Evolutionary conservation across 2,888 invertebrate genomes (phyloP).

Genomic region (Megaustenia siamemsis): DNA sequence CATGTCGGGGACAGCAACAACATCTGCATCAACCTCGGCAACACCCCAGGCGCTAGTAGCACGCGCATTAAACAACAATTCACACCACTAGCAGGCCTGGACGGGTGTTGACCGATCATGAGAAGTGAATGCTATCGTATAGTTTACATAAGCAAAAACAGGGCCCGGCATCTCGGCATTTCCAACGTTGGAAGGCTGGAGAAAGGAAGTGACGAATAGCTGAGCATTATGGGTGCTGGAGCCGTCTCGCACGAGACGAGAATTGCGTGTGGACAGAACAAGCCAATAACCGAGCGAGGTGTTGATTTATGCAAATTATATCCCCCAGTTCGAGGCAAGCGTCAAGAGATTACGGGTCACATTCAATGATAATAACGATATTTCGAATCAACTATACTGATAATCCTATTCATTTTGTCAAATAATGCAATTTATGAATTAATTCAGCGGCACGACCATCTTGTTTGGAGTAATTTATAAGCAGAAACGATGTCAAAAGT

Average conservation of each 20-base stretch:
- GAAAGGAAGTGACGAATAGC: slow-evolving; percentile 42
- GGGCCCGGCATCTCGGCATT: neutral
- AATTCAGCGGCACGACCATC: slow-evolving; percentile 25
- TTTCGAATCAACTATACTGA: slow-evolving; percentile 2
- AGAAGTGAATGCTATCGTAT: neutral
- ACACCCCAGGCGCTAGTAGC: slow-evolving; percentile 21
- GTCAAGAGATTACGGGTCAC: slow-evolving; percentile 34
- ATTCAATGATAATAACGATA: slow-evolving; percentile 13
- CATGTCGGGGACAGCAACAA: slow-evolving; percentile 25
- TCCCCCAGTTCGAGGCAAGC: neutral
- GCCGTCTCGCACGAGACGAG: slow-evolving; percentile 13
- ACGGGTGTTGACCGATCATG: slow-evolving; percentile 23
- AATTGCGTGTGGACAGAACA: slow-evolving; percentile 44
- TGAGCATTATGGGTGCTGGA: slow-evolving; percentile 34
- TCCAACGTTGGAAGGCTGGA: neutral
- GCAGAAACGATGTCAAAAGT: neutral
- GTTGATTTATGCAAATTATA: slow-evolving; percentile 42
- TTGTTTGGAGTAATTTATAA: slow-evolving; percentile 21
- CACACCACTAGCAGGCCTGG: neutral
- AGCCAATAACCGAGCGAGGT: slow-evolving; percentile 39
- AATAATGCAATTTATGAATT: slow-evolving; percentile 27
- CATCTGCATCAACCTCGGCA: slow-evolving; percentile 29
- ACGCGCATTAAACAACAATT: slow-evolving; percentile 27
- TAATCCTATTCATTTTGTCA: slow-evolving; percentile 41
- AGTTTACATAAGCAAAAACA: slow-evolving; percentile 26